Base-by-base conservation (phyloP, 2,797 vertebrate species). In the Apogon hyalosoma region DNA sequence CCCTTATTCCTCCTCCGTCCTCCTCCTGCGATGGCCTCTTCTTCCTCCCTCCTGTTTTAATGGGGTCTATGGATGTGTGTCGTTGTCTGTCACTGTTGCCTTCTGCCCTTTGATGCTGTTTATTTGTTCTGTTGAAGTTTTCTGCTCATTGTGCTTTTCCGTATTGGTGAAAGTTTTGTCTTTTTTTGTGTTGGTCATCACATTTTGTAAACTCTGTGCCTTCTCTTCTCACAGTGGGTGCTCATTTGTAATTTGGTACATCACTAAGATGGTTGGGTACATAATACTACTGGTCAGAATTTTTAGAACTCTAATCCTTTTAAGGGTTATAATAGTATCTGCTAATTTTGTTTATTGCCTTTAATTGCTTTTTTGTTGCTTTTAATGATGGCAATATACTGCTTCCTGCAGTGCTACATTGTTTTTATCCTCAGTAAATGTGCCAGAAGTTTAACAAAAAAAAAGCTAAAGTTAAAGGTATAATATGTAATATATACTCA, bases 31-130 rank as follows among this genome's bases (percentile, higher is more conserved):
- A 46, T 36, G 69, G 63, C 73, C 47, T 82, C 72, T 57, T 84
- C 69, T 74, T 83, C 77, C 74, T 82, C 61, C 61, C 78, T 61
- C 69, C 73, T 69, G 0, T 69, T 67, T 63, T 71, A 63, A 70
- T 72, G 63, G 68, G 77, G 83, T 83, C 63, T 10, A 36, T 41
- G 57, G 54, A 68, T 41, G 36, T 53, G 13, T 81, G 41, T 55
- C 24, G 53, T n/a, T n/a, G n/a, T n/a, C 18, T 3, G 16, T 74
- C 59, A 12, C 48, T 63, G 64, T 51, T 42, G 12, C 57, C 75
- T 33, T 47, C 74, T 72, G 47, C 69, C 39, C 39, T 56, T 39
- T 4, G 18, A 40, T 5, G 41, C n/a, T n/a, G n/a, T 73, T 59
- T 43, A 47, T 67, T 67, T 59, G 10, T 54, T 24, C 41, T 55